Percentiles rank a stretch among this genome's conserved stretches.
phyloP scores from a whole-genome alignment of 1,140 invertebrate genomes.

The Hesperophylax magnus region DNA sequence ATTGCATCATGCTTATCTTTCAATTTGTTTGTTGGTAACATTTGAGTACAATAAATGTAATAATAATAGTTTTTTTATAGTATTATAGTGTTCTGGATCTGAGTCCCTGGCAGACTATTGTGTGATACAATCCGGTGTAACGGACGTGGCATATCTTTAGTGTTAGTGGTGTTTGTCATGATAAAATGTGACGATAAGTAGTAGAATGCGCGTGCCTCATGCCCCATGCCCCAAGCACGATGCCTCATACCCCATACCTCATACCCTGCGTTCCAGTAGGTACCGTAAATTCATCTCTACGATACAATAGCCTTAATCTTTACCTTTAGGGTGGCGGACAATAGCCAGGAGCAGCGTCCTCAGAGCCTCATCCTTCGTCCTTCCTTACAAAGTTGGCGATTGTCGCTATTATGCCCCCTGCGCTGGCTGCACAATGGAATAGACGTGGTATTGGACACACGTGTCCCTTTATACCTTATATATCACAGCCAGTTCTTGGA shows the following conservation, averaged over 20 bases:
- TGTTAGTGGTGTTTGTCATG: slow-evolving; percentile 46
- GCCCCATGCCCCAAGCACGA: not conserved
- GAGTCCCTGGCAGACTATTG: slow-evolving; percentile 33
- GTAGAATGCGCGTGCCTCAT: slow-evolving; percentile 45
- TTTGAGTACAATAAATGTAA: no score
- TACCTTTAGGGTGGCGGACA: slow-evolving; percentile 1
- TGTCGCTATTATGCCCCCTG: slow-evolving; percentile 13
- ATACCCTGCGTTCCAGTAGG: not conserved
- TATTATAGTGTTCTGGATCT: not conserved
- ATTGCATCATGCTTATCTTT: no score
- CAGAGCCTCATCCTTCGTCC: slow-evolving; percentile 2
- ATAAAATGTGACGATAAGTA: slow-evolving; percentile 47
- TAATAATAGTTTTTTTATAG: not conserved
- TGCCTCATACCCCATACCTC: not conserved
- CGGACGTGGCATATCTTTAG: slow-evolving; percentile 49
- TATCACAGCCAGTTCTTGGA: not conserved
- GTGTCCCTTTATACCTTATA: slow-evolving; percentile 20
- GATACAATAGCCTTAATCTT: slow-evolving; percentile 23
- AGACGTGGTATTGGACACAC: slow-evolving; percentile 30
- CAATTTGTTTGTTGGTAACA: no score
- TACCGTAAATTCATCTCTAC: not conserved
- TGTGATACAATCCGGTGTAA: slow-evolving; percentile 50
- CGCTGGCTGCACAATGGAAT: not conserved
- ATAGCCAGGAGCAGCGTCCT: not conserved
- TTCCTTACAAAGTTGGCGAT: slow-evolving; percentile 10